Evolutionary conservation across 1,140 invertebrate species (phyloP), one percentile per base, ranked within the genome.

Genomic region (Camponotus pennsylvanicus): DNA sequence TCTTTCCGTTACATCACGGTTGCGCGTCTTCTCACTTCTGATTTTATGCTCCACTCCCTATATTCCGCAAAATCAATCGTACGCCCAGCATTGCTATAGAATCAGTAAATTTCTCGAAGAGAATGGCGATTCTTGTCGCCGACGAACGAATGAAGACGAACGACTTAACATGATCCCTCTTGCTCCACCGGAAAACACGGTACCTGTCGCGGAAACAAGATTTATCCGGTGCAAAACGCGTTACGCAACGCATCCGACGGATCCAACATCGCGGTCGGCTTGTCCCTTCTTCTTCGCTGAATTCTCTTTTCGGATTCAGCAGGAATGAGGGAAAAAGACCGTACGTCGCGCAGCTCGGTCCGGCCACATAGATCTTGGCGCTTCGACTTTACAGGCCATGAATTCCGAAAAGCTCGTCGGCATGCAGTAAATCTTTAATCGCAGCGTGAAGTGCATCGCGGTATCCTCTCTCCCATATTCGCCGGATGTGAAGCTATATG

Each of bases 381-480:
- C 76, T 91, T 90, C 85, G 80, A 87, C 89, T 92, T 92, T 89
- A 90, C 91, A 91, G 75, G 69, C 85, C 90, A 90, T 90, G 87
- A 92, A 92, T 92, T 89, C 52, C 82, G 88, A 91, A 93, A 92
- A 89, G 91, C 90, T 71, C 77, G 90, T 90, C 86, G 88, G 66
- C 83, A 85, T 73, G 87, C 73, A 88, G 89, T 93, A 92, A 93
- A 93, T 93, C 89, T 92, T 92, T 93, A 92, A 93, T 93, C 92
- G 85, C 61, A 18, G 15, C 52, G 27, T 59, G 66, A 55, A 86
- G 57, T 73, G 61, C 63, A 42, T 15, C 40, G 49, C 61, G 37
- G 21, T 18, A 27, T 82, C 18, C 11, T 82, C 18, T 59, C 55
- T 32, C 27, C 8, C n/a, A 42, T 55, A 49, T 49, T 55, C 57